Base-by-base conservation (phyloP, 2,888 invertebrate species). In the Limenitis camilla region DNA sequence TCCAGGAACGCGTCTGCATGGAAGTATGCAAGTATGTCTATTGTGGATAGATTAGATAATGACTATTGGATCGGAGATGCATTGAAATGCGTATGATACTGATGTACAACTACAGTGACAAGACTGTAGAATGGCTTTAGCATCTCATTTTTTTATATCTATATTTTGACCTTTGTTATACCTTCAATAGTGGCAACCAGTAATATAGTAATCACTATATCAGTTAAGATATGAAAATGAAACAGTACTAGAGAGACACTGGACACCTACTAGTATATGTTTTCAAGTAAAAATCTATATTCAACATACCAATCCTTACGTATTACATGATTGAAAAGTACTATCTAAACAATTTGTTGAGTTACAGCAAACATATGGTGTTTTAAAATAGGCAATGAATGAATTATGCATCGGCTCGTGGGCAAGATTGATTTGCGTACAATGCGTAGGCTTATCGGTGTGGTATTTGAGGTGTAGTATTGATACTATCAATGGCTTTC, bases 31-130 rank as follows among this genome's bases (percentile, higher is more conserved):
- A 38, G 38, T 50, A 67, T 70, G 72, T 67, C 58, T 67, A 72
- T 75, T 71, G 72, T 70, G 65, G 62, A 69, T 68, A 69, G 77
- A 78, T 81, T 76, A 78, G 81, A 81, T 82, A 81, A 76, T 71
- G 65, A 59, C 57, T 63, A 69, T 67, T 72, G 69, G 67, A 67
- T 66, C 62, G 55, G 64, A 72, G 73, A 72, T 72, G 76, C 72
- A 72, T 71, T 56, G 57, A 62, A 58, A 58, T 56, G 57, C 60
- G 61, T 58, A 55, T 46, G 49, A 36, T 36, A 46, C 40, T 46
- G 55, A 48, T 53, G 47, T 48, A 35, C 48, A 9, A 40, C 42
- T 54, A 60, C 40, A 32, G 52, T 54, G 43, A 52, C 61, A 53
- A 60, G 35, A 38, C 31, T 11, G 49, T 41, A 9, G 10, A 39